Base-by-base conservation (phyloP, 2,113 vertebrate genomes). In the Nothoprocta pentlandii region DNA sequence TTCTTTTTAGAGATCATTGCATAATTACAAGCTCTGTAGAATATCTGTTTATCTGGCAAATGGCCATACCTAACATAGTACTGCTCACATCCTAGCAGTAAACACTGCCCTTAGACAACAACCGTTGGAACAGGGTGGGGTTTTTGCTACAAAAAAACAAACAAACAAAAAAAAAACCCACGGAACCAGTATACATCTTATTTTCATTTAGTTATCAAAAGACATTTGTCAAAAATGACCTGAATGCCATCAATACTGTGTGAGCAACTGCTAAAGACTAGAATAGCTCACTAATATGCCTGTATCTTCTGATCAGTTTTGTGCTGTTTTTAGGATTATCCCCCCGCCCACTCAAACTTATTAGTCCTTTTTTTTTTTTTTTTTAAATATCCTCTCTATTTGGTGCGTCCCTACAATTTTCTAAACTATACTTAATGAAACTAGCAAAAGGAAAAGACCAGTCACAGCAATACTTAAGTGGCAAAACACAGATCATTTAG, bases 31-130 rank as follows among this genome's bases (percentile, higher is more conserved):
- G 94, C 95, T 95, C 95, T 85, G 88, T 89, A 95, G 93, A 95
- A 93, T 96, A 97, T 96, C 89, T 91, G 85, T 90, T 95, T 91
- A 90, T 95, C 89, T 96, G 94, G 81, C 90, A 96, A 97, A 85
- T 63, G 89, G 91, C 93, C 88, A 87, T 14, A 79, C 82, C 95
- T 95, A 58, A 77, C 96, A 92, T 84, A 95, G 75, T 86, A 74
- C 64, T 93, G 87, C 73, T 91, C 89, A 69, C 51, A 95, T 41
- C 86, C 90, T 20, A 67, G 90, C 88, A 81, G 92, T 94, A 85
- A 96, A 95, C 95, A 94, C 58, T 94, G 80, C 73, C 83, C 76
- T 89, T 62, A 89, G 58, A 95, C 73, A 88, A 66, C 93, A 84
- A 54, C 66, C 80, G 41, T 9, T 68, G 67, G 62, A 92, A 90